Conservation (phyloP, 1,140 invertebrate species). For the Mycetomoellerius zeteki region DNA sequence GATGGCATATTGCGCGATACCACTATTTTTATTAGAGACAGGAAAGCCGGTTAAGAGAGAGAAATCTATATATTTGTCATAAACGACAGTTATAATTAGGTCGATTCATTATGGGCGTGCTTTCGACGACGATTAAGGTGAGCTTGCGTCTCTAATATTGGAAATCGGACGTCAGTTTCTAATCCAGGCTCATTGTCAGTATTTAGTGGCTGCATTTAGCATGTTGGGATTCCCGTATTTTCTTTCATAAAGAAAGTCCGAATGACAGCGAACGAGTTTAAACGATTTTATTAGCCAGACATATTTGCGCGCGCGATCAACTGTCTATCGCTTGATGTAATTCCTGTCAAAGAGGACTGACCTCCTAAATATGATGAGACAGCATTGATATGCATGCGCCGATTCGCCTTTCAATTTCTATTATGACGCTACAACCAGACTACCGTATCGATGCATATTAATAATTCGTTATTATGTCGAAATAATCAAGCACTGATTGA, state of each 20-base stretch:
- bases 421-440: neutral
- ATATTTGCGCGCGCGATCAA: slow-evolving; percentile 13
- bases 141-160: neutral
- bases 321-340: slow-evolving; percentile 32
- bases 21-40: slow-evolving; percentile 1
- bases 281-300: slow-evolving; percentile 36
- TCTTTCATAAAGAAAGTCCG: neutral
- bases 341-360: slow-evolving; percentile 45
- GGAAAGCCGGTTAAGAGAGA: neutral
- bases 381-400: slow-evolving; percentile 37
- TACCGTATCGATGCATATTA: slow-evolving; percentile 43
- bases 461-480: slow-evolving; percentile 25
- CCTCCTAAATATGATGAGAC: slow-evolving; percentile 64
- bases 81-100: slow-evolving; percentile 4
- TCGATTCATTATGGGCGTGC: neutral
- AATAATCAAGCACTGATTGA: slow-evolving; percentile 9
- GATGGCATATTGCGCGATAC: neutral
- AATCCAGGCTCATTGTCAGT: too few species aligned
- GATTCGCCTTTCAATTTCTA: slow-evolving; percentile 58
- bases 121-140: neutral
- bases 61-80: slow-evolving; percentile 22
- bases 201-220: neutral
- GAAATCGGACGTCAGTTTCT: neutral
- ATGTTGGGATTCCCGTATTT: neutral
- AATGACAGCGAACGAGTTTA: too few species aligned